Base-by-base conservation (phyloP, 2,888 invertebrate species). In the Ormia ochracea region DNA sequence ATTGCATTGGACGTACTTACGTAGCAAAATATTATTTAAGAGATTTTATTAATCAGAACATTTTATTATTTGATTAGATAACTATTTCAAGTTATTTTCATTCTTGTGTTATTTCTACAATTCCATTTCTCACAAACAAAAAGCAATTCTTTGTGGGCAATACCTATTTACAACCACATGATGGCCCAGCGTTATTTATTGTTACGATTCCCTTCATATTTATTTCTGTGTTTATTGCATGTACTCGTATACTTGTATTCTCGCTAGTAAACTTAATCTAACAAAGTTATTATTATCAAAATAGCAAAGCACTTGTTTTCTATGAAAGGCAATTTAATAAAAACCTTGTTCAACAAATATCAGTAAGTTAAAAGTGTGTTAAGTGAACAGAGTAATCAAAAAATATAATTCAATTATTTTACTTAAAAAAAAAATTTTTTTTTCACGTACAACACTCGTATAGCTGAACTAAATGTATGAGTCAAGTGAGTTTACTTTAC, bases 101-200 rank as follows among this genome's bases (percentile, higher is more conserved):
- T 21, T 65, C 31, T 74, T 79, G 79, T 79, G 79, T 79, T 75
- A 79, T 75, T 79, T 79, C 38, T 75, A 79, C 79, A 43, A 61
- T 38, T 70, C 50, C 23, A 56, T 41, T 54, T n/a, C 21, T 23
- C n/a, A 43, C 14, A 33, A 68, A 52, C 6, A 5, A 23, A 33
- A 28, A 70, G 43, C 17, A 78, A 43, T 28, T 43, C 50, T 28
- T 45, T 33, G 21, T 72, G 52, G 59, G 59, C 61, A 63, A 70
- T 72, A 14, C 14, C 9, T 9, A 17, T 17, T n/a, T n/a, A n/a
- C n/a, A n/a, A n/a, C 5, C 4, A 14, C 12, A 54, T 36, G 41
- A 43, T 63, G 76, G 63, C 69, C 69, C 68, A 45, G 38, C 45
- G 9, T 61, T 61, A 21, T 38, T 36, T 69, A 36, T 10, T 50